phyloP scores from a whole-genome alignment of 2,888 invertebrate species.

The Plutella xylostella region DNA sequence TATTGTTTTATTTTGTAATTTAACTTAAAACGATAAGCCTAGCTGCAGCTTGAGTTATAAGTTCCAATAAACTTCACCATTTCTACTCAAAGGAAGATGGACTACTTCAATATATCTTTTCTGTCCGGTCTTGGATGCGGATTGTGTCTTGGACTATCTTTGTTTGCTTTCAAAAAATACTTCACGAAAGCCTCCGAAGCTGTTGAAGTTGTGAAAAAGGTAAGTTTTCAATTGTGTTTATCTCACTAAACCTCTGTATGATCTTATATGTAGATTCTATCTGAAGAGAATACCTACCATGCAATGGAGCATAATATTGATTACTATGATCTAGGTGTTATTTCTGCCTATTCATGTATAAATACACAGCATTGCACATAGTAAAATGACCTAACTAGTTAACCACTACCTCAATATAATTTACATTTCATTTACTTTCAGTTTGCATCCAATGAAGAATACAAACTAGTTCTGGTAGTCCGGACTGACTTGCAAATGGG shows the following conservation, averaged over 20 bases:
- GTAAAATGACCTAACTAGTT: not conserved
- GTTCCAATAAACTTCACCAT: too few relatives aligned
- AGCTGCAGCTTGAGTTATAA: too few relatives aligned
- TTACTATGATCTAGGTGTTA: not conserved
- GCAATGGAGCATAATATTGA: not conserved
- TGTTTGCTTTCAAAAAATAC: slow-evolving; percentile 43
- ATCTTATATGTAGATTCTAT: not conserved
- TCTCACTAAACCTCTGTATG: not conserved
- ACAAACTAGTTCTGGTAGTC: slow-evolving; percentile 88
- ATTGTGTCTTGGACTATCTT: slow-evolving; percentile 51
- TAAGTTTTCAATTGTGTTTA: slow-evolving; percentile 17
- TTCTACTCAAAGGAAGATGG: slow-evolving; percentile 34
- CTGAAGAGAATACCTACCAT: not conserved
- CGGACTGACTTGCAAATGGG: slow-evolving; percentile 94
- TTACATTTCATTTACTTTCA: slow-evolving; percentile 26
- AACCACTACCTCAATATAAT: not conserved
- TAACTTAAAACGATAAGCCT: too few relatives aligned
- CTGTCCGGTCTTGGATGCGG: slow-evolving; percentile 56
- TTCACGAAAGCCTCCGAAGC: slow-evolving; percentile 29
- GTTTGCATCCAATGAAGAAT: slow-evolving; percentile 64
- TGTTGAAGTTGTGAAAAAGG: slow-evolving; percentile 30
- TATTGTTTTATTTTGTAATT: too few relatives aligned
- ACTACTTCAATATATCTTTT: slow-evolving; percentile 39
- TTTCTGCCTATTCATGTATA: not conserved
- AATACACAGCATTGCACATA: not conserved